Evolutionary conservation across 2,888 invertebrate species (phyloP).

Genomic region (Leptogaster cylindrica): DNA sequence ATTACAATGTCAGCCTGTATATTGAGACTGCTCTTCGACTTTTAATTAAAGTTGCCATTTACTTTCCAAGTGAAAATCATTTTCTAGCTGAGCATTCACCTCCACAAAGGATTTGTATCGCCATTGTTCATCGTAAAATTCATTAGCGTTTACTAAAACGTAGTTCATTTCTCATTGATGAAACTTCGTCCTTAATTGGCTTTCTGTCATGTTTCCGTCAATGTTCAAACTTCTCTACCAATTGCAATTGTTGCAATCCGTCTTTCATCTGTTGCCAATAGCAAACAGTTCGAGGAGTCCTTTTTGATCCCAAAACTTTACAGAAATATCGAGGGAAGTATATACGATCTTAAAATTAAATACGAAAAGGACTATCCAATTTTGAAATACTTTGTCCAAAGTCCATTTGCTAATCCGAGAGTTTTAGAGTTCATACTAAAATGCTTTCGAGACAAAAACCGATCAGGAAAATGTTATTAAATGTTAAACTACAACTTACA

Average conservation of each 20-base stretch:
- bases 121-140: not conserved
- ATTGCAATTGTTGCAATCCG: not conserved
- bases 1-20: not conserved
- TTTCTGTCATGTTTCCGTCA: slow-evolving; percentile 5
- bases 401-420: too few species aligned
- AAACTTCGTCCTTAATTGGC: not conserved
- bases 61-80: not conserved
- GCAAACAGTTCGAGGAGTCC: too few species aligned
- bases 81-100: not conserved
- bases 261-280: too few species aligned
- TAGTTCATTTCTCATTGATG: not conserved
- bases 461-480: not conserved
- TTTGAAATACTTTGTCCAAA: too few species aligned
- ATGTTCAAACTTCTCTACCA: not conserved
- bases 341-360: too few species aligned
- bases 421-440: too few species aligned
- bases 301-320: too few species aligned
- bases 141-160: not conserved
- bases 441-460: not conserved
- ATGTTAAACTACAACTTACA: not conserved
- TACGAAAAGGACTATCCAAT: too few species aligned
- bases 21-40: slow-evolving; percentile 1
- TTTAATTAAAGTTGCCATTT: not conserved
- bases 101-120: not conserved
- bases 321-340: too few species aligned